phyloP scores from a whole-genome alignment of 2,797 vertebrate genomes.

The Anguilla marmorata region DNA sequence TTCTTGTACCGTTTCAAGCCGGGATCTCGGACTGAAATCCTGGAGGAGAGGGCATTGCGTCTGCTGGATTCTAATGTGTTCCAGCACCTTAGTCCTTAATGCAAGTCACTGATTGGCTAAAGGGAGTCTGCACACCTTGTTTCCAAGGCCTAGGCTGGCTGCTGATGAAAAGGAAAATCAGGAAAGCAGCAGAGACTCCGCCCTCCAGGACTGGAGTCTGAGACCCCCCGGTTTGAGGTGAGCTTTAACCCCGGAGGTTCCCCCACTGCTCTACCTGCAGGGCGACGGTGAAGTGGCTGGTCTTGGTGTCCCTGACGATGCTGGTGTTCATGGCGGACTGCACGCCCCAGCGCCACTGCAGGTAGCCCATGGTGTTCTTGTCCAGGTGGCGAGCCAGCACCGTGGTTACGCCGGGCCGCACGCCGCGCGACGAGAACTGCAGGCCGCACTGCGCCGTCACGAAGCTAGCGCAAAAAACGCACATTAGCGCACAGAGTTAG shows the following conservation, averaged over 20 bases:
- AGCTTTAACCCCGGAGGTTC: neutral
- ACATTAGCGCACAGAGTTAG: neutral
- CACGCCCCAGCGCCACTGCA: constrained; percentile 96
- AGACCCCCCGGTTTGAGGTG: neutral
- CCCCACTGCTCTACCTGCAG: constrained; percentile 76
- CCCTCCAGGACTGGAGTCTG: neutral
- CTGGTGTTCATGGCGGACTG: constrained; percentile 99
- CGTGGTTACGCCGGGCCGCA: constrained; percentile 87
- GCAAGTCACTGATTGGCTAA: neutral
- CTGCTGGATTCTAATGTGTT: too few relatives aligned
- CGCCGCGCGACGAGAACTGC: constrained; percentile 89
- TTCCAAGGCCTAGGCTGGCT: neutral
- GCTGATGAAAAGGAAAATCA: neutral
- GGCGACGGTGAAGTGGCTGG: constrained; percentile 89
- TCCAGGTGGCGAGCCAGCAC: constrained; percentile 93
- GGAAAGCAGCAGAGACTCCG: neutral
- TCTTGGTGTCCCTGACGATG: constrained; percentile 92
- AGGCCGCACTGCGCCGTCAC: constrained; percentile 88
- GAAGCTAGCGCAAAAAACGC: constrained; percentile 71
- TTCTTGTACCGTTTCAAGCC: too few relatives aligned
- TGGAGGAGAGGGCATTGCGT: too few relatives aligned
- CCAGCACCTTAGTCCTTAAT: too few relatives aligned
- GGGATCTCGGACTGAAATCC: too few relatives aligned
- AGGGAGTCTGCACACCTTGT: neutral
- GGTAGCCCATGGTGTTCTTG: constrained; percentile 96